These are phyloP conservation scores for Premnoplex brunnescens DNA, from an alignment of 2,797 vertebrate genomes.

Conservation along the genomic window DNA sequence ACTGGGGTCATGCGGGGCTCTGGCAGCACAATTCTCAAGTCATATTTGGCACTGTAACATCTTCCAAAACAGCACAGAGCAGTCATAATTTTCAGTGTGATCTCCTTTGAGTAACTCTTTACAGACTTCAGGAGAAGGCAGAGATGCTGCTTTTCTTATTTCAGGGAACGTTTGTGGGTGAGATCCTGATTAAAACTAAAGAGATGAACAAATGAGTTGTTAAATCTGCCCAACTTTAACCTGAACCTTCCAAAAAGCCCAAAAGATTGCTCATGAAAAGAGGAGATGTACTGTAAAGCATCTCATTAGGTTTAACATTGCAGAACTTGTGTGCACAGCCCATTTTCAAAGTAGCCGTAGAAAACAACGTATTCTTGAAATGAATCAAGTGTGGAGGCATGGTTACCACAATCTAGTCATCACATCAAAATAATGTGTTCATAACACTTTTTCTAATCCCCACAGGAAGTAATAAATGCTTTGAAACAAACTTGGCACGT, in stretches of 20 bases:
- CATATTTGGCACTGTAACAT: not conserved
- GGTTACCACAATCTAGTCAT: constrained; percentile 2
- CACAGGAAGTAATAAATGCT: constrained; percentile 96
- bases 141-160: not conserved
- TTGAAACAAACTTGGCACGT: constrained; percentile 98
- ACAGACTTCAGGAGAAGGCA: not conserved
- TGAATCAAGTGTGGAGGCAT: not conserved
- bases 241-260: not conserved
- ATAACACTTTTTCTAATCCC: constrained; percentile 39
- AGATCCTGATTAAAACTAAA: not conserved
- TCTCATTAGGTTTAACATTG: not conserved
- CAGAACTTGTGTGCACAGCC: not conserved
- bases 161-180: not conserved
- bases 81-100: not conserved
- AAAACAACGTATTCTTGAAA: constrained; percentile 15
- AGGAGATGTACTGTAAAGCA: not conserved
- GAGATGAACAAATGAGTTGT: not conserved
- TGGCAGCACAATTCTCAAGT: not conserved
- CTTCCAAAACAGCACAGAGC: not conserved
- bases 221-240: not conserved
- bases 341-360: not conserved
- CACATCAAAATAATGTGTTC: constrained; percentile 43
- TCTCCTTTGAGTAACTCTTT: not conserved
- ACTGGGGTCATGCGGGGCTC: not conserved
- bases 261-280: not conserved